Base-by-base conservation (phyloP, 2,797 vertebrate genomes). In the Esox lucius region DNA sequence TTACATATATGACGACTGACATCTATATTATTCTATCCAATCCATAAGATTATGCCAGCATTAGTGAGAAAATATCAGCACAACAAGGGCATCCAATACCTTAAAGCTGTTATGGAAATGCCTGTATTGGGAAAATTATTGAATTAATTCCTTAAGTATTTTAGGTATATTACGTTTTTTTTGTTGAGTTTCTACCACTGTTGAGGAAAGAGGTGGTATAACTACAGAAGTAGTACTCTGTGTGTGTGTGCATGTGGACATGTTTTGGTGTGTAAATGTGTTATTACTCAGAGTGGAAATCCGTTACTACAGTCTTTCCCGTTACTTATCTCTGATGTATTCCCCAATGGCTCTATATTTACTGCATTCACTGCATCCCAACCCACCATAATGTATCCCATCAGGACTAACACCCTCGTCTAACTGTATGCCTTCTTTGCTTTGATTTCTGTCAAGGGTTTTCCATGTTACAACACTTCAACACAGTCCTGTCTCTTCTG, bases 401-500 rank as follows among this genome's bases (percentile, higher is more conserved):
- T 68, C 73, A 73, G 70, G 75, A 64, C 75, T 72, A 78, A 42
- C 42, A 2, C 33, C 33, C 33, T 33, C 33, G 2, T 33, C 33
- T 73, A 80, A 70, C 62, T 76, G 61, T 35, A 65, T 68, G 77
- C 73, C 78, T 80, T 73, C 75, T 68, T 71, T 65, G 56, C 74
- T 74, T 76, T 82, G 79, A 77, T 72, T 74, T 51, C 49, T 51
- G 49, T 19, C 49, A 16, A 5, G 51, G 49, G 5, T 3, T 24
- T 22, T 22, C 56, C 56, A 22, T 22, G 56, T 22, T 12, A 22
- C 56, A 59, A 22, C 56, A 24, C 56, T 5, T 59, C n/a, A n/a
- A n/a, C n/a, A n/a, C n/a, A n/a, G 56, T 59, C 56, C 56, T 59
- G 56, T 59, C 56, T 24, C 3, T 59, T 59, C 56, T 59, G 56